A percentile compares a stretch with the other conserved stretches of the same genome.
phyloP scores from a whole-genome alignment of 2,113 vertebrate genomes.

The Sylvietta virens region DNA sequence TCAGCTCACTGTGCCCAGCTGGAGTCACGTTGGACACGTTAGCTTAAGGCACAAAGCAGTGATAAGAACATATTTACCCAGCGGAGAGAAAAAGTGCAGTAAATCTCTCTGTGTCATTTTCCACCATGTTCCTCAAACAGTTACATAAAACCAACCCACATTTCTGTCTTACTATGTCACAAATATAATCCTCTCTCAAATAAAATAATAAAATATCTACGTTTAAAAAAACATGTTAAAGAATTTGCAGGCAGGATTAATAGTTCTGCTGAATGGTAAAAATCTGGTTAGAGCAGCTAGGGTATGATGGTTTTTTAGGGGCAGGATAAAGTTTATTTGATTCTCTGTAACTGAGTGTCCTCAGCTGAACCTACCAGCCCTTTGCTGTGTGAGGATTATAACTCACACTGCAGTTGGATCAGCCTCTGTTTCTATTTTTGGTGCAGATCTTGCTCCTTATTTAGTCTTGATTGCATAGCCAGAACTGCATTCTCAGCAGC shows the following conservation, averaged over 20 bases:
- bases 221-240: not conserved
- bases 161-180: not conserved
- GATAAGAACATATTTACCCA: not conserved
- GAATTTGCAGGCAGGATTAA: not conserved
- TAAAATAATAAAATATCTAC: not conserved
- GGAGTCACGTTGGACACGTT: not conserved
- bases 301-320: not conserved
- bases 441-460: slow-evolving; percentile 64
- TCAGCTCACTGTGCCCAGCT: not conserved
- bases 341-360: slow-evolving; percentile 56
- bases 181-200: not conserved
- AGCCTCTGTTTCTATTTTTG: slow-evolving; percentile 71
- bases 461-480: slow-evolving; percentile 67
- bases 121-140: not conserved
- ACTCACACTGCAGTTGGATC: slow-evolving; percentile 62
- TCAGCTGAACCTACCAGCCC: slow-evolving; percentile 66
- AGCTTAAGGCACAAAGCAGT: not conserved
- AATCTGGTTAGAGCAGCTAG: not conserved
- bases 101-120: not conserved
- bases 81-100: not conserved
- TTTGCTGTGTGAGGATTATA: slow-evolving; percentile 65
- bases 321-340: slow-evolving; percentile 43
- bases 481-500: slow-evolving; percentile 62
- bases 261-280: not conserved
- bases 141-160: not conserved